These are phyloP conservation scores for Dendrocopos noguchii DNA, from an alignment of 2,113 vertebrate genomes.

Conservation along the genomic window DNA sequence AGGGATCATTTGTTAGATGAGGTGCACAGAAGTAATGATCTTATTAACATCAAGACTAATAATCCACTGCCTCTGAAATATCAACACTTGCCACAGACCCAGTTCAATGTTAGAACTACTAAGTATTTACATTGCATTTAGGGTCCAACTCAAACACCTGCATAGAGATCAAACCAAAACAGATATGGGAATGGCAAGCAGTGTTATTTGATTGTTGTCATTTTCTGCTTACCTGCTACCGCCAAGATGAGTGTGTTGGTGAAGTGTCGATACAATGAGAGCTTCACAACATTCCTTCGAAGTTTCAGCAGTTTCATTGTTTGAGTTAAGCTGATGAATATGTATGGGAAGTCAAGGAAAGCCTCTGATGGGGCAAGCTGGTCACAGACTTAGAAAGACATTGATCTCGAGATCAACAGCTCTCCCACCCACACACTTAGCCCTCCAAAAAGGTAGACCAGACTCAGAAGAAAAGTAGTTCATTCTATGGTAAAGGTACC, in stretches of 20 bases:
- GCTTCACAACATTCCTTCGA: constrained; percentile 92
- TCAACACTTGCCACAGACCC: not conserved
- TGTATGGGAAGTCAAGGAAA: constrained; percentile 88
- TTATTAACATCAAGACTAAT: not conserved
- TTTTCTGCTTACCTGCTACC: constrained; percentile 86
- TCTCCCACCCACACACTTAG: not conserved
- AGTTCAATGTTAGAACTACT: not conserved
- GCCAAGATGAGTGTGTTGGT: constrained; percentile 96
- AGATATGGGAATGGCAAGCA: not conserved
- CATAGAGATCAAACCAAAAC: not conserved
- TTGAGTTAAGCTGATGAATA: constrained; percentile 97
- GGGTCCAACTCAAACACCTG: not conserved
- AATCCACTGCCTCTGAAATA: not conserved
- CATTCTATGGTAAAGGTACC: not conserved
- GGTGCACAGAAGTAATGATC: not conserved
- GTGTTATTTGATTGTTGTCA: not conserved
- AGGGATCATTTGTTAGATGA: not conserved
- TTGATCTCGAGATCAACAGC: not conserved
- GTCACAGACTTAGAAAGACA: not conserved
- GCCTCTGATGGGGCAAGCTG: constrained; percentile 10
- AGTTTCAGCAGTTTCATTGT: constrained; percentile 94
- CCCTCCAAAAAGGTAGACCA: not conserved
- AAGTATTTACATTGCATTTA: not conserved
- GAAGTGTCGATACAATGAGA: constrained; percentile 94
- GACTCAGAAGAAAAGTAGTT: not conserved